A percentile compares a stretch with the other conserved stretches of the same genome.
These are phyloP conservation scores for Thymallus thymallus DNA, from an alignment of 2,113 vertebrate genomes.

Conservation along the genomic window DNA sequence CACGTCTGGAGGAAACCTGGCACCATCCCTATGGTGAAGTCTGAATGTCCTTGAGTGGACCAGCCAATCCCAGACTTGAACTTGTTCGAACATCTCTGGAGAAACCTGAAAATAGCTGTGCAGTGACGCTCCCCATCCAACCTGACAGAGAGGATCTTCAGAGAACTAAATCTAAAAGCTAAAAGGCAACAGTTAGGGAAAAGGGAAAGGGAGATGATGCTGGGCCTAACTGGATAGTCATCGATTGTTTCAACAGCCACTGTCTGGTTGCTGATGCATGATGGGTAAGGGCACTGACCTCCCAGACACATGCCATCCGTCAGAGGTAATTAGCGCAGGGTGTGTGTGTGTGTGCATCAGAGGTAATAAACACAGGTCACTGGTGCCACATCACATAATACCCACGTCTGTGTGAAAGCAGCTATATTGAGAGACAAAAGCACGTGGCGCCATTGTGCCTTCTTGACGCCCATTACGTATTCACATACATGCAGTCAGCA, in stretches of 20 bases:
- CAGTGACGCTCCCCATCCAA: no score
- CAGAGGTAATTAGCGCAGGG: constrained; percentile 20
- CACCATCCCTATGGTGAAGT: no score
- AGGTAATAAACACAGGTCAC: constrained; percentile 16
- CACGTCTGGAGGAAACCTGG: no score
- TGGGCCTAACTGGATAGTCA: constrained; percentile 46
- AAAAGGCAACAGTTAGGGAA: not conserved
- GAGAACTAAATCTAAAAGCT: not conserved
- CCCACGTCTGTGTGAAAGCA: not conserved
- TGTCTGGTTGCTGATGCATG: constrained; percentile 41
- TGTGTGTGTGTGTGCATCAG: no score
- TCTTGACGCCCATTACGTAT: not conserved
- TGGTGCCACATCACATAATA: not conserved
- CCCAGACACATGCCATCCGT: constrained; percentile 27
- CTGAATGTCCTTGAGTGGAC: no score
- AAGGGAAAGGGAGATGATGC: constrained; percentile 15
- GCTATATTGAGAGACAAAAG: not conserved
- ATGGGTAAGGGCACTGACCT: constrained; percentile 35
- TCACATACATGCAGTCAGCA: not conserved
- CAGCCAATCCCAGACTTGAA: no score
- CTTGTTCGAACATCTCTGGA: no score
- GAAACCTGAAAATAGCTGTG: no score
- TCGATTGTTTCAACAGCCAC: constrained; percentile 51
- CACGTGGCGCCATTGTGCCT: no score
- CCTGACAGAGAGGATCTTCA: no score